Evolutionary conservation across 2,113 vertebrate species (phyloP), one percentile per base, ranked within the genome.

Genomic region (Pelodiscus sinensis): DNA sequence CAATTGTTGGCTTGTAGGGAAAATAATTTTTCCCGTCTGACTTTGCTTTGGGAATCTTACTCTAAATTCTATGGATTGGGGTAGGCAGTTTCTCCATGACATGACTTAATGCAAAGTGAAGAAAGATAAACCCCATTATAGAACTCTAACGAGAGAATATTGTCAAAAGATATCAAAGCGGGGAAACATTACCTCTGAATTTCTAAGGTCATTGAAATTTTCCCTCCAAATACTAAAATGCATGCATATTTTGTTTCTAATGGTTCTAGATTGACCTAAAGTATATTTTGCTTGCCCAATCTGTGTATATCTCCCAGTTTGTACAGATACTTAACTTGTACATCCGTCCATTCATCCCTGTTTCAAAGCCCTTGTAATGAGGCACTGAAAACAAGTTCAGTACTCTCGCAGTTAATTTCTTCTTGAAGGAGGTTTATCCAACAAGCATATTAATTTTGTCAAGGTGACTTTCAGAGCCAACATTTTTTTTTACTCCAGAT

Each of bases 381-480:
- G 52, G 13, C 77, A 2, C 58, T 92, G 62, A 85, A 92, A 93
- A 93, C 80, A 95, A 94, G 12, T 25, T 60, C 82, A 29, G 24
- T 79, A 80, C 21, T 71, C 94, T 96, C 85, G 85, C 57, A 96
- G 77, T 89, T 90, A 29, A 87, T 57, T 94, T 92, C 65, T 90
- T 50, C 0, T 21, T 22, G 82, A 58, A 95, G 81, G 84, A 91
- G 38, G 19, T 1, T 92, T 93, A 87, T 90, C 75, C 68, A 71
- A 91, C 51, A 9, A 56, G n/a, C 90, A 89, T 89, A 86, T 96
- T 94, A 93, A 92, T 94, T 93, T 44, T 94, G 62, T 75, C 85
- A 89, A 11, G 91, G 91, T 97, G 88, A 96, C 94, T 91, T 96
- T 90, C 0, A 0, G 8, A 84, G 94, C 27, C 5, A 2, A 78